Evolutionary conservation across 1,140 invertebrate species (phyloP).

Genomic region (Palaemon carinicauda): DNA sequence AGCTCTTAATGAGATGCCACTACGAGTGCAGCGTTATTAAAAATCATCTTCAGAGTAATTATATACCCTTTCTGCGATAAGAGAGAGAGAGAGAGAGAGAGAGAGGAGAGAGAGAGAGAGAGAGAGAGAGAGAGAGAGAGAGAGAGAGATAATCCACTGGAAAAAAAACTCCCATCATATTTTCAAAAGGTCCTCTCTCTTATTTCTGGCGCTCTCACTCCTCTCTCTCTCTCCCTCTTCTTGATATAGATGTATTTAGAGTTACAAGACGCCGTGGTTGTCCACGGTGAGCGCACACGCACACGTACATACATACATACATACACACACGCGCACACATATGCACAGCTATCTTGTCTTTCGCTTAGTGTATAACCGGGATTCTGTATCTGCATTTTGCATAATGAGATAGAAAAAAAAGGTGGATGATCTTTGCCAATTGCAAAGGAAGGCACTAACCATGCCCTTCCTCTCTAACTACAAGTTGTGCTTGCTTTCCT

Average conservation of each 20-base stretch:
- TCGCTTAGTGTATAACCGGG: neutral
- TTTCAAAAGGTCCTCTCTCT: neutral
- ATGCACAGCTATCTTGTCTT: neutral
- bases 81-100: neutral
- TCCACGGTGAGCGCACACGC: neutral
- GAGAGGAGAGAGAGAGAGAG: constrained; percentile 3
- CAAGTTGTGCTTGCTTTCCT: neutral
- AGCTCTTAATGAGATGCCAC: no score
- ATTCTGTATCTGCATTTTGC: neutral
- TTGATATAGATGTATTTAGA: constrained; percentile 28
- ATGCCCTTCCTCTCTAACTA: no score
- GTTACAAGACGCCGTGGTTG: neutral
- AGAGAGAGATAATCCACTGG: neutral
- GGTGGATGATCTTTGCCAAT: neutral
- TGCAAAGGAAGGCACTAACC: neutral
- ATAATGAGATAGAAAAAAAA: neutral
- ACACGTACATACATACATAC: neutral
- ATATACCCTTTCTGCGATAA: no score
- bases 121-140: constrained; percentile 8
- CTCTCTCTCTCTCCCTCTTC: neutral
- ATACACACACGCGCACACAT: neutral
- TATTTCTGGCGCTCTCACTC: neutral
- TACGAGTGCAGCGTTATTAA: no score
- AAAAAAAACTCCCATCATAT: no score
- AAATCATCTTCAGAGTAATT: no score